phyloP scores from a whole-genome alignment of 2,113 vertebrate genomes.

The Podarcis muralis region DNA sequence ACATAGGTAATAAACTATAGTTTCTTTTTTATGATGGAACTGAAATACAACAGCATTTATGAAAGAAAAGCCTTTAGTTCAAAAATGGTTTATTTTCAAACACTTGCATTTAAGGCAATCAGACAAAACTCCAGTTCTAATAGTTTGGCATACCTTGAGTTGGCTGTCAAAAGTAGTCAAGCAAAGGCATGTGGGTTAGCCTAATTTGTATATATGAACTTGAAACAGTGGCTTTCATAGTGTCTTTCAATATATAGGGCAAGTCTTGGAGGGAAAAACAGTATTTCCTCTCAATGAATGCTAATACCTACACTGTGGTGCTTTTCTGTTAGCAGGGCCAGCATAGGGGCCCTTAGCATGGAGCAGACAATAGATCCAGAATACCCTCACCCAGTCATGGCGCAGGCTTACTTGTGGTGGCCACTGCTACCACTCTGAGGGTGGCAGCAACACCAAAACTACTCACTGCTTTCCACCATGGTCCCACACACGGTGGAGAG shows the following conservation, averaged over 20 bases:
- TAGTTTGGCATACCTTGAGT: background rate
- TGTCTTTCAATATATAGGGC: background rate
- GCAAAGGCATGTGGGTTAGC: too few species aligned
- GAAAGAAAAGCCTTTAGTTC: background rate
- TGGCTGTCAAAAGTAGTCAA: background rate
- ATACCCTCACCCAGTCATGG: too few species aligned
- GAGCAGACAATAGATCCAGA: too few species aligned
- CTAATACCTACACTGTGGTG: background rate
- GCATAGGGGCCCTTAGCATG: too few species aligned
- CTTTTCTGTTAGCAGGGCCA: background rate
- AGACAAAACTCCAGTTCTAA: background rate
- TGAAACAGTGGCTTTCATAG: background rate
- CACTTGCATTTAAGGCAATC: background rate
- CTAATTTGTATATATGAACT: background rate
- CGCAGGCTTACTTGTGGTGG: too few species aligned
- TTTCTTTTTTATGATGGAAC: background rate
- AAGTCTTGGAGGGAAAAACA: background rate
- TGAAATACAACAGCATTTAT: background rate
- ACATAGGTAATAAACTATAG: background rate
- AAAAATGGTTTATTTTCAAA: background rate
- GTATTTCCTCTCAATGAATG: background rate
- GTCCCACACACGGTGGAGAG: too few species aligned
- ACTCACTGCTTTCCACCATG: too few species aligned
- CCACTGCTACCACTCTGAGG: too few species aligned
- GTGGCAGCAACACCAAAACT: too few species aligned